These are phyloP conservation scores for Dilophus febrilis DNA, from an alignment of 2,888 invertebrate genomes.

Conservation along the genomic window DNA sequence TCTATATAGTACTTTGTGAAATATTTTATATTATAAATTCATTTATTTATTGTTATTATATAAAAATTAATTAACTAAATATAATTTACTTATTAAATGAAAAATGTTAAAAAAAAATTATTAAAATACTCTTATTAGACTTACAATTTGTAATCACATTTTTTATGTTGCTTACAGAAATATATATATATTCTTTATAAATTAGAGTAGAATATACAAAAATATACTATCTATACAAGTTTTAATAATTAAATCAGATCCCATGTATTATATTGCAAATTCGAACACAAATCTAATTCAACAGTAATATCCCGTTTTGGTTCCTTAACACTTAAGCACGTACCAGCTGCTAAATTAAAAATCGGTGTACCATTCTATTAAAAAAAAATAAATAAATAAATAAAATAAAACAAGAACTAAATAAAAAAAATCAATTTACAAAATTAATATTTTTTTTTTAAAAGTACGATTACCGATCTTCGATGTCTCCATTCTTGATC, in stretches of 20 bases:
- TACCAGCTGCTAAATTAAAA: slow-evolving; percentile 74
- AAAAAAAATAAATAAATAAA: slow-evolving; percentile 16
- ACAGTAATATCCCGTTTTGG: slow-evolving; percentile 32
- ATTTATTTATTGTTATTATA: no score
- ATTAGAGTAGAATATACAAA: no score
- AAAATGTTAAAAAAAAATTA: no score
- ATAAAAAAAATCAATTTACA: background rate
- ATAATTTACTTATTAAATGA: no score
- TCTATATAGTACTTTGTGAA: no score
- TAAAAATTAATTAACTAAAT: no score
- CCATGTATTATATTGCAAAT: slow-evolving; percentile 34
- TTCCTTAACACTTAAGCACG: slow-evolving; percentile 49
- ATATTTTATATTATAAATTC: no score
- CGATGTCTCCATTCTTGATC: slow-evolving; percentile 86
- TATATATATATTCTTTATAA: no score
- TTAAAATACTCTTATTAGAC: no score
- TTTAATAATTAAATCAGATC: slow-evolving; percentile 28
- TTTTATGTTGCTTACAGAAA: no score
- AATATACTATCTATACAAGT: background rate
- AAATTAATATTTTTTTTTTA: slow-evolving; percentile 4
- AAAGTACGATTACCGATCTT: slow-evolving; percentile 36
- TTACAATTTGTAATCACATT: no score
- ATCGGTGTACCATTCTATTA: slow-evolving; percentile 54
- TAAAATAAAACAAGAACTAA: slow-evolving; percentile 3
- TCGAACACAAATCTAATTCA: slow-evolving; percentile 43